These are phyloP conservation scores for Actinia equina DNA, from an alignment of 64 coral and sea anemone species.

Conservation along the genomic window DNA sequence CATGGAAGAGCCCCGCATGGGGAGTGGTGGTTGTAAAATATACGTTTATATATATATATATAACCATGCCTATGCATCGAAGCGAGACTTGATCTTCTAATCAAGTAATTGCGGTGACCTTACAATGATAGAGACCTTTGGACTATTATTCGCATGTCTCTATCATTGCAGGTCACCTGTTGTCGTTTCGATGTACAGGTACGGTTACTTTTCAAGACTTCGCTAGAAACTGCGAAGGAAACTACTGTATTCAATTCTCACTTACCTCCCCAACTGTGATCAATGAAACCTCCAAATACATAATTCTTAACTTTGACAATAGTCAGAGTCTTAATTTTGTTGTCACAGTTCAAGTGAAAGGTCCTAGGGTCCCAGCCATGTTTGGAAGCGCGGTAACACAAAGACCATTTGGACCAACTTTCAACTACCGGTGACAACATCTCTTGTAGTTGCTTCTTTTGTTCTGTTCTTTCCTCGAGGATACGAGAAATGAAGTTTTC, in stretches of 20 bases:
- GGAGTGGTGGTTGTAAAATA: too few relatives aligned
- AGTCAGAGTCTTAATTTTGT: not conserved
- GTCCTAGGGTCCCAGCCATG: not conserved
- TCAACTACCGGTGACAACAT: not conserved
- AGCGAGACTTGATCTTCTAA: too few relatives aligned
- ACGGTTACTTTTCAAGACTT: too few relatives aligned
- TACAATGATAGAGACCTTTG: too few relatives aligned
- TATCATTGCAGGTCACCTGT: too few relatives aligned
- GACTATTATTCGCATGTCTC: too few relatives aligned
- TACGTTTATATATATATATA: too few relatives aligned
- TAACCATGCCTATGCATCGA: too few relatives aligned
- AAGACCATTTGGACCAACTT: not conserved
- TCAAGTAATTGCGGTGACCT: too few relatives aligned
- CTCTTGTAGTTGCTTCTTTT: not conserved
- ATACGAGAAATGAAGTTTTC: conserved; percentile 13
- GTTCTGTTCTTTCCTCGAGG: conserved; percentile 9
- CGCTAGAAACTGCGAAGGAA: too few relatives aligned
- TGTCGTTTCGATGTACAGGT: too few relatives aligned
- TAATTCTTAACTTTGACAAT: conserved; percentile 29
- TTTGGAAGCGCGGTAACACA: conserved; percentile 23
- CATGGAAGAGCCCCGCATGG: too few relatives aligned
- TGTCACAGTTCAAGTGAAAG: conserved; percentile 13
- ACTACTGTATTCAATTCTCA: not conserved
- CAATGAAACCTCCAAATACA: conserved; percentile 15
- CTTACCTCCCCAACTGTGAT: not conserved